Base-by-base conservation (phyloP, 2,797 vertebrate genomes). In the Xiphophorus birchmanni region DNA sequence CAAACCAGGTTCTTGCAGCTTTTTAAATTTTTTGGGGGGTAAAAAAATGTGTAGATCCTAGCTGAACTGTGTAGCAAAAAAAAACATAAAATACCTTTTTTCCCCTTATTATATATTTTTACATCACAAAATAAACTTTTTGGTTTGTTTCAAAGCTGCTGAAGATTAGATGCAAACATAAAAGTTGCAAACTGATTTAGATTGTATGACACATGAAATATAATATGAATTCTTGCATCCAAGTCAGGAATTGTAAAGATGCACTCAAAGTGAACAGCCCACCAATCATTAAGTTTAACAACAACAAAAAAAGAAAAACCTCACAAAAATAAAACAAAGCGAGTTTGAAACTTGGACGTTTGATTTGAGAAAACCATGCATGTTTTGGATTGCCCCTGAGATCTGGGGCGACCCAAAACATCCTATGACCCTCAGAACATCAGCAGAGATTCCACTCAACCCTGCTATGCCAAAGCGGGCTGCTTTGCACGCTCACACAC, bases 401-500 rank as follows among this genome's bases (percentile, higher is more conserved):
- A 72, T 26, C 5, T 8, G 26, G 40, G 13, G 23, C 13, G 4
- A 72, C 42, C 26, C 12, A 8, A 44, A 72, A 6, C 69, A 45
- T 45, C 29, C 52, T 69, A 23, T 86, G 82, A 87, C 82, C 80
- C 42, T 48, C 63, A 58, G 47, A 48, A 71, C 73, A 63, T n/a
- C 37, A 71, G 47, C 21, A 71, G 7, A 71, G 23, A 71, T 71
- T 23, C 40, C 21, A 72, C 69, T 71, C 40, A 71, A 42, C 26
- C 40, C 42, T 87, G 78, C 58, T 77, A 42, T 72, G 81, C 79
- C 23, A 74, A 75, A 71, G 73, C 54, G 40, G 44, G 73, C 44
- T 73, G 83, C 63, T 74, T 67, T 72, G 73, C 60, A 81, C 78
- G 72, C 81, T 77, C 26, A 54, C 73, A 67, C 48, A 65, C 74